phyloP scores from a whole-genome alignment of 2,797 vertebrate genomes.

The Nasua narica region DNA sequence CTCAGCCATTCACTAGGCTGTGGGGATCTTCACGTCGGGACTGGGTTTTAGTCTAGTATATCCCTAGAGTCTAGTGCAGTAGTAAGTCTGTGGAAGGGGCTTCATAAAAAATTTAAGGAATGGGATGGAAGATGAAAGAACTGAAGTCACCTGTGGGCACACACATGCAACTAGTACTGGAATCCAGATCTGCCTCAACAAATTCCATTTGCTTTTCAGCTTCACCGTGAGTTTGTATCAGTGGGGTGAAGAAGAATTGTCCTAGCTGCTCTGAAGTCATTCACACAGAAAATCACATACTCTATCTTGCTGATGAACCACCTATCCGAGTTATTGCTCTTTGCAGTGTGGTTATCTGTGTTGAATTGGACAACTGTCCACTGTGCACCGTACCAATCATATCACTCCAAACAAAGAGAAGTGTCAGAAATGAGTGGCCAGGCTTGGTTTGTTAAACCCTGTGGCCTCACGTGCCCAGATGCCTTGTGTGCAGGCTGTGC shows the following conservation, averaged over 20 bases:
- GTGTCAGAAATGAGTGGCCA: neutral
- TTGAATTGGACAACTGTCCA: neutral
- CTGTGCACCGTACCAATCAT: neutral
- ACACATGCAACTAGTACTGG: neutral
- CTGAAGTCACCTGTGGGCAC: neutral
- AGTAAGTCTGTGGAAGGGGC: neutral
- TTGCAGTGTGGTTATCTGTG: neutral
- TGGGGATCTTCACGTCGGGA: neutral
- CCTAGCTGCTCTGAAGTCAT: neutral
- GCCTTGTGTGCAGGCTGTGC: neutral
- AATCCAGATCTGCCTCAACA: neutral
- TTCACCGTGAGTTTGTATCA: neutral
- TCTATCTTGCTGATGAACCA: neutral
- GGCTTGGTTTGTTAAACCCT: neutral
- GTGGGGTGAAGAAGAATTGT: neutral
- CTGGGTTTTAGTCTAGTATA: neutral
- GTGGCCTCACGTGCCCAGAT: neutral
- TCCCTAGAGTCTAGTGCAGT: neutral
- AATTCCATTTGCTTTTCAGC: neutral
- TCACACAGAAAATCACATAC: neutral
- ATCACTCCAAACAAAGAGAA: neutral
- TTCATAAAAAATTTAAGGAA: neutral
- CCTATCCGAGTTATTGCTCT: neutral
- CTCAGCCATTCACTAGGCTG: neutral
- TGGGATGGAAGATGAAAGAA: neutral